Percentiles rank a stretch among this genome's conserved stretches.
These are phyloP conservation scores for Megaleporinus macrocephalus DNA, from an alignment of 2,113 vertebrate species.

Conservation along the genomic window DNA sequence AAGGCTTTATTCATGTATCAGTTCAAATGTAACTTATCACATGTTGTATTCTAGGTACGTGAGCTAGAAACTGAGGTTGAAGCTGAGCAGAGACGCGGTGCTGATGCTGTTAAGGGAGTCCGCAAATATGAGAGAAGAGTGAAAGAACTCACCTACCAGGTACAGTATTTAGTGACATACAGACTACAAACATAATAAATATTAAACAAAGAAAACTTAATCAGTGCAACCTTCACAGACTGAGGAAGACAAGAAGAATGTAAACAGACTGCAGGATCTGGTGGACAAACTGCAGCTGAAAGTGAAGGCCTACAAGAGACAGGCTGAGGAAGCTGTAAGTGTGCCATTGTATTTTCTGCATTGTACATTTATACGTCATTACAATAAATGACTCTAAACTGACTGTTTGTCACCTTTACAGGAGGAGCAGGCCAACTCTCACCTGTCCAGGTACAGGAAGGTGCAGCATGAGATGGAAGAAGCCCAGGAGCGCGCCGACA, in stretches of 20 bases:
- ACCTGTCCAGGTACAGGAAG: slow-evolving; percentile 77
- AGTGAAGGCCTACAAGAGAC: neutral
- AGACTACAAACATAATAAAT: neutral
- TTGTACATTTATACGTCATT: too few species aligned
- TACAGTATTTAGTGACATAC: neutral
- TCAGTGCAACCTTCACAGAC: neutral
- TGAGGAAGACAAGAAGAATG: slow-evolving; percentile 2
- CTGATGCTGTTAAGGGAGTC: slow-evolving; percentile 63
- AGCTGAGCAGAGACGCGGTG: slow-evolving; percentile 79
- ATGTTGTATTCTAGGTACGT: slow-evolving; percentile 71
- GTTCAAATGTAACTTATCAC: neutral
- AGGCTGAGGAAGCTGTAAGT: slow-evolving; percentile 78
- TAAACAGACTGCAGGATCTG: neutral
- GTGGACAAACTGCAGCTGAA: neutral
- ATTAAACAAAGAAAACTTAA: neutral
- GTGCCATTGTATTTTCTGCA: neutral
- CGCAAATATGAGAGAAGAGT: slow-evolving; percentile 60
- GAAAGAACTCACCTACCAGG: slow-evolving; percentile 58
- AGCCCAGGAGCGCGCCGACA: slow-evolving; percentile 84
- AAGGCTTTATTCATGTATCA: slow-evolving; percentile 60
- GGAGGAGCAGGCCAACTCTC: slow-evolving; percentile 72
- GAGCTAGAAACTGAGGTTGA: slow-evolving; percentile 84
- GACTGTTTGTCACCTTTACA: too few species aligned
- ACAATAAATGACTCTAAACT: too few species aligned
- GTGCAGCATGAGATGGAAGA: slow-evolving; percentile 83